Base-by-base conservation (phyloP, 2,797 vertebrate species). In the Gambusia yucatana region DNA sequence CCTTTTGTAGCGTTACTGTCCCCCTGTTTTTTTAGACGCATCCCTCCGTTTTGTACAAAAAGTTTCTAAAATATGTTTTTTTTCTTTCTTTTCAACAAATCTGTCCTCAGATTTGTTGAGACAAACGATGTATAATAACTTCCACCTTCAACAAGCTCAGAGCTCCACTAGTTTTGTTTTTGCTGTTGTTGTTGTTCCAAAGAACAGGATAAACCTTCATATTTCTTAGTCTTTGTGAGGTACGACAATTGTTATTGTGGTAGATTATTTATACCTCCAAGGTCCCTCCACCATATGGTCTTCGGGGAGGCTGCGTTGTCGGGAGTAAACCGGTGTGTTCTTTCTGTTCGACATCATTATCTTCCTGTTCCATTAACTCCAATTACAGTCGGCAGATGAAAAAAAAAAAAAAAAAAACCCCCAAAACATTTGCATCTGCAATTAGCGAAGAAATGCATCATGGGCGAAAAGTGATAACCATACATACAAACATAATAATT, bases 401-500 rank as follows among this genome's bases (percentile, higher is more conserved):
- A 33, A 33, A 33, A 33, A 33, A 33, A 33, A 33, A 33, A 57
- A 83, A 33, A 39, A 39, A 39, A 88, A 92, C n/a, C n/a, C n/a
- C n/a, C n/a, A 89, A 88, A 76, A 75, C 85, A 82, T 86, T 87
- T 85, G 82, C 76, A 76, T 73, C 28, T 76, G 82, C 83, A 91
- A 86, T 91, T 92, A 91, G 84, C 73, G 71, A 61, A 76, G 76
- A 85, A 86, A 89, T 87, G 83, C 75, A 83, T 89, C 85, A 80
- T 47, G 80, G 78, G 77, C 80, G 79, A 79, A 87, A 82, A 84
- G 69, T 43, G 72, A 76, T 73, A 72, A 50, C 43, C 13, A 28
- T n/a, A 77, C 67, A 80, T 41, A 84, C 77, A 78, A 33, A 33
- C 61, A 52, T 41, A 67, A 88, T 81, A 72, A 88, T 80, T 74